Evolutionary conservation across 2,797 vertebrate genomes (phyloP), one percentile per base, ranked within the genome.

Genomic region (Gymnopithys bicolor): DNA sequence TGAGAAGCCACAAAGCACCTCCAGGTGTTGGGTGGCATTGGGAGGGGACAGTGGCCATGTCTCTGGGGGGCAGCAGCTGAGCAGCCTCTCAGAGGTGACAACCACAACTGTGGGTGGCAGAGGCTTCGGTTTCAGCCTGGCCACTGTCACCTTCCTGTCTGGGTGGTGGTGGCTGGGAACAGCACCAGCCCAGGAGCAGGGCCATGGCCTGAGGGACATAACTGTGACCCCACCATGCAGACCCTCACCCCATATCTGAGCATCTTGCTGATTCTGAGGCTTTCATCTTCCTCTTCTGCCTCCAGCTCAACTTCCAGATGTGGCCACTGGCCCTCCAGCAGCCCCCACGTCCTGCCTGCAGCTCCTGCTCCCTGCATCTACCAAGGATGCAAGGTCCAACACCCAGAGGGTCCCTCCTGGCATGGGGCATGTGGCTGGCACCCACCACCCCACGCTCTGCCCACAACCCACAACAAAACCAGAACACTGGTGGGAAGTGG

Each of bases 21-120:
- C 23, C 14, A 30, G 52, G 55, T 22, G 51, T 30, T 4, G 3
- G 18, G 19, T 33, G 30, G 33, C 0, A 2, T 30, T 0, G 8
- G 19, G 19, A 43, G 32, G 16, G 22, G 33, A 33, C 16, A 9
- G 51, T 1, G 41, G 32, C 3, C 7, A 18, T 2, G 1, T 32
- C 37, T 32, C n/a, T 18, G 25, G 33, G 7, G 24, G 35, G 55
- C 67, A 79, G 63, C 21, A 14, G 18, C 30, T 30, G n/a, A 56
- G 76, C 64, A 46, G 56, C 64, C 18, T 59, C 19, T 43, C 1
- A 0, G 75, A 51, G 67, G 43, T 74, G 90, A 5, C 56, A 92
- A 6, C 81, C 5, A 1, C 15, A 4, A 13, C 10, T 0, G 4
- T 10, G 56, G 35, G 67, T 5, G n/a, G 22, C 5, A 32, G 70